phyloP scores from a whole-genome alignment of 2,888 invertebrate genomes.

The Parelbella ahira region DNA sequence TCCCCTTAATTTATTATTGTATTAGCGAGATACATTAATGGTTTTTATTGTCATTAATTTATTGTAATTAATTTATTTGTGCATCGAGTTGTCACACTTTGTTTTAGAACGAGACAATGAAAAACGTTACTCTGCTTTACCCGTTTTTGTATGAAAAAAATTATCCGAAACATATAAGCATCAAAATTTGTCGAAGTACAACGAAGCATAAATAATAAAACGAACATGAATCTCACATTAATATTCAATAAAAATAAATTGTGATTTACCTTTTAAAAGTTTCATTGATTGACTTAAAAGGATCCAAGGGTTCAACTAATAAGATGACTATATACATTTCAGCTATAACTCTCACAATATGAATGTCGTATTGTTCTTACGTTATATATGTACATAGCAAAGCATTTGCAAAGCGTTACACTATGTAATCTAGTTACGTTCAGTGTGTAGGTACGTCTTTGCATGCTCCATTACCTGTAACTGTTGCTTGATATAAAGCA shows the following conservation, averaged over 20 bases:
- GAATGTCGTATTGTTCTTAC: too few relatives aligned
- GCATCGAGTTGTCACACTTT: too few relatives aligned
- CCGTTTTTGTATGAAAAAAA: too few relatives aligned
- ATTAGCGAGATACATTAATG: neutral
- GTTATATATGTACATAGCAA: too few relatives aligned
- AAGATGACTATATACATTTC: neutral
- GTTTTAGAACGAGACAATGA: too few relatives aligned
- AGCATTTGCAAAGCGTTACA: neutral
- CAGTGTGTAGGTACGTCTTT: neutral
- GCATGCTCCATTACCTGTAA: neutral
- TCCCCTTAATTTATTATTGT: conserved; percentile 6
- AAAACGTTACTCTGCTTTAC: too few relatives aligned
- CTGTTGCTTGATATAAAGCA: neutral
- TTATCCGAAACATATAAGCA: too few relatives aligned
- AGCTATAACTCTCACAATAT: neutral
- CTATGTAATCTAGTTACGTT: neutral
- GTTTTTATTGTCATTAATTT: too few relatives aligned
- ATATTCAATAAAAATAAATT: too few relatives aligned
- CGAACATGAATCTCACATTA: too few relatives aligned
- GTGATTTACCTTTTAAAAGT: neutral
- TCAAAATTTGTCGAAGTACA: too few relatives aligned
- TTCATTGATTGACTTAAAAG: neutral
- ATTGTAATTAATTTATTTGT: neutral
- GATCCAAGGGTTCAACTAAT: neutral
- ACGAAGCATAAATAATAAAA: too few relatives aligned